Conservation (phyloP, 2,888 invertebrate species). For the Hipparchia semele region DNA sequence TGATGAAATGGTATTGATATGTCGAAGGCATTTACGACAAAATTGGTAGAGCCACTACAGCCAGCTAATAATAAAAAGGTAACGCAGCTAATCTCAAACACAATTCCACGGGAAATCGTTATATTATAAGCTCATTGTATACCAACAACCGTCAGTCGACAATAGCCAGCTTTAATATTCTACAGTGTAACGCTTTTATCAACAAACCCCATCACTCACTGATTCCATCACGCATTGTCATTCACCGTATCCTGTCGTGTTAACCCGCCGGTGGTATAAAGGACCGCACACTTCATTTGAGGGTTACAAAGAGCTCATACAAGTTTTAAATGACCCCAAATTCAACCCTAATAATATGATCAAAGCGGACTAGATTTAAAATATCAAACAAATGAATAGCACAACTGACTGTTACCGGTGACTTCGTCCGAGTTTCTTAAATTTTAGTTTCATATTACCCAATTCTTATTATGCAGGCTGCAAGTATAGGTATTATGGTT, state of each 20-base stretch:
- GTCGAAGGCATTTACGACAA: too few relatives aligned
- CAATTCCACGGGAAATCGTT: conserved; percentile 26
- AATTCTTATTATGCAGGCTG: too few relatives aligned
- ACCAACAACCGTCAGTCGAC: conserved; percentile 39
- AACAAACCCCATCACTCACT: conserved; percentile 51
- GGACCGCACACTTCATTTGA: conserved; percentile 58
- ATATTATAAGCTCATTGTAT: conserved; percentile 37
- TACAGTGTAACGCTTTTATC: conserved; percentile 43
- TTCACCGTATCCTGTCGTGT: conserved; percentile 50
- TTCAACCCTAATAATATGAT: conserved; percentile 34
- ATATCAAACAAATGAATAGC: conserved; percentile 7
- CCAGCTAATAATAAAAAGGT: conserved; percentile 5
- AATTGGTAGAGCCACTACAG: background rate
- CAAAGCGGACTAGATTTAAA: conserved; percentile 15
- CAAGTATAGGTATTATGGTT: too few relatives aligned
- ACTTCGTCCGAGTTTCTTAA: background rate
- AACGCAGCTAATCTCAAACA: conserved; percentile 13
- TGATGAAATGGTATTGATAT: too few relatives aligned
- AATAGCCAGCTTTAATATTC: conserved; percentile 44
- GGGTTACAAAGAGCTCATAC: conserved; percentile 52
- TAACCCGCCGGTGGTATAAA: conserved; percentile 45
- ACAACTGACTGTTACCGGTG: background rate
- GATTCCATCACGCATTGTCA: conserved; percentile 51
- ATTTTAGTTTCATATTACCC: too few relatives aligned
- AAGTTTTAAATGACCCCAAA: conserved; percentile 46